Conservation (phyloP, 2,888 invertebrate species). For the Seira musarum region DNA sequence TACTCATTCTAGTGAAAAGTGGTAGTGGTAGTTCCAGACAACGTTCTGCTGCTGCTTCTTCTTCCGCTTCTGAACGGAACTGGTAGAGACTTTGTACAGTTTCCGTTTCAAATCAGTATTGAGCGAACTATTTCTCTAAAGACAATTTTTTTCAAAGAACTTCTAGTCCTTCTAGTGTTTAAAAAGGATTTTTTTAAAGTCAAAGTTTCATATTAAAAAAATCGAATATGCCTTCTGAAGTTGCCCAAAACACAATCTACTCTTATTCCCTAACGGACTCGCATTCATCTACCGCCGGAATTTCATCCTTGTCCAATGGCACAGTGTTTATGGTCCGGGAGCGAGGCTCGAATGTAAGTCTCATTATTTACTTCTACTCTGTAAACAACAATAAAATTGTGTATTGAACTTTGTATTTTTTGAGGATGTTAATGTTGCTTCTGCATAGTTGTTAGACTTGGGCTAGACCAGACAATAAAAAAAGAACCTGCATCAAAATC, state of each 20-base stretch:
- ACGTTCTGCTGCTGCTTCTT: conserved; percentile 50
- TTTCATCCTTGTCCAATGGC: conserved; percentile 40
- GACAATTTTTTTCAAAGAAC: background rate
- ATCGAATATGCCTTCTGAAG: background rate
- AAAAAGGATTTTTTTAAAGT: conserved; percentile 6
- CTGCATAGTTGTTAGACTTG: background rate
- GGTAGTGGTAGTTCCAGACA: conserved; percentile 63
- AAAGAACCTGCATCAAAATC: background rate
- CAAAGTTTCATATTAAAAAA: background rate
- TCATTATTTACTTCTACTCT: background rate
- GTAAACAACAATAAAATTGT: no score
- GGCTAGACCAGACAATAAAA: no score
- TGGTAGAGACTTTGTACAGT: background rate
- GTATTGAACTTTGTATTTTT: background rate
- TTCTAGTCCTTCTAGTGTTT: conserved; percentile 31
- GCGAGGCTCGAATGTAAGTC: conserved; percentile 50
- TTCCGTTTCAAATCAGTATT: conserved; percentile 38
- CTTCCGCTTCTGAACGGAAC: conserved; percentile 15
- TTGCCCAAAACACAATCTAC: background rate
- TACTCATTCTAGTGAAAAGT: conserved; percentile 58
- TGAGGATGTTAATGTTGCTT: no score
- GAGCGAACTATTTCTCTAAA: no score
- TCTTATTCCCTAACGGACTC: conserved; percentile 41
- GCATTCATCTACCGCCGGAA: conserved; percentile 19
- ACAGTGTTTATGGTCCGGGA: conserved; percentile 58